Evolutionary conservation across 2,888 invertebrate genomes (phyloP).

Genomic region (Perizoma flavofasciatum): DNA sequence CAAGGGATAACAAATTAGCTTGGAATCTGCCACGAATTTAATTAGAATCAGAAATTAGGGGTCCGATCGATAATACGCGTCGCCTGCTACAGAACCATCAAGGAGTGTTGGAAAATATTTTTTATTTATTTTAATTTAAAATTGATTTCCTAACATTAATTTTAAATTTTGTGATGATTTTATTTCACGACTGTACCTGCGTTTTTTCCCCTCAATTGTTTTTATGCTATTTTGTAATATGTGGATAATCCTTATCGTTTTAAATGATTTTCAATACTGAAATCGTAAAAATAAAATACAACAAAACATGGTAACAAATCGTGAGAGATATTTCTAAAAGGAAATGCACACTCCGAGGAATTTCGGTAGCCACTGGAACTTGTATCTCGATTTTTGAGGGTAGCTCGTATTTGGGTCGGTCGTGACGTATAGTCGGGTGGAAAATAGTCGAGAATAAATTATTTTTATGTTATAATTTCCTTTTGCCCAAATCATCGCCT

Average conservation of each 20-base stretch:
- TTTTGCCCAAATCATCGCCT: no score
- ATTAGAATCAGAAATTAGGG: slow-evolving; percentile 36
- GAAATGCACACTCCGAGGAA: slow-evolving; percentile 9
- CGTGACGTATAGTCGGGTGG: slow-evolving; percentile 11
- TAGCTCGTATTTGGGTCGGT: slow-evolving; percentile 25
- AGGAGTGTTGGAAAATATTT: slow-evolving; percentile 6
- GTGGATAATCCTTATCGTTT: no score
- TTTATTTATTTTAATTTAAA: no score
- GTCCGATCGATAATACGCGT: slow-evolving; percentile 29
- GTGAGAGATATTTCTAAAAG: not conserved
- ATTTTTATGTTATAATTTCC: not conserved
- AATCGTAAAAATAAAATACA: no score
- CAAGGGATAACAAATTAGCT: slow-evolving; percentile 31
- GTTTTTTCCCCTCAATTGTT: no score
- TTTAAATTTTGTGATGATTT: no score
- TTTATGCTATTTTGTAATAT: no score
- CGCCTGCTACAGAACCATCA: slow-evolving; percentile 3
- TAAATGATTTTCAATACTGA: no score
- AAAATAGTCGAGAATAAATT: slow-evolving; percentile 5
- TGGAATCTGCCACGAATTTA: slow-evolving; percentile 35
- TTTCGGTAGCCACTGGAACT: slow-evolving; percentile 18
- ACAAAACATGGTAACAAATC: no score
- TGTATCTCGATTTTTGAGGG: slow-evolving; percentile 25
- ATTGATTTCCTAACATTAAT: no score
- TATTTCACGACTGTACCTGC: no score